Evolutionary conservation across 2,888 invertebrate genomes (phyloP).

Genomic region (Rhagonycha lutea): DNA sequence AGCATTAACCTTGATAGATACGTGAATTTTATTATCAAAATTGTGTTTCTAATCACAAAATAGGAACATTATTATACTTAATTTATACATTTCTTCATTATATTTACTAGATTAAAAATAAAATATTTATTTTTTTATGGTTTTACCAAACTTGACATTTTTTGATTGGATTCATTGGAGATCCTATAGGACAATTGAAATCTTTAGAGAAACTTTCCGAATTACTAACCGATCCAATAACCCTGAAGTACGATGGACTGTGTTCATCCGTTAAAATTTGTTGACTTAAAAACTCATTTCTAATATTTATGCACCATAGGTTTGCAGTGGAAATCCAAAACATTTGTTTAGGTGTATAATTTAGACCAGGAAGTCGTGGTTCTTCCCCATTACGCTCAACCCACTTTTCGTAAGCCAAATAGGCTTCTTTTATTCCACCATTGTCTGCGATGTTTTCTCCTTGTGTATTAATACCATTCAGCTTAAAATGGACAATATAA

Average conservation of each 20-base stretch:
- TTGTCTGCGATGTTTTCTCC: slow-evolving; percentile 93
- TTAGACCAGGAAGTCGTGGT: slow-evolving; percentile 19
- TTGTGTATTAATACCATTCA: slow-evolving; percentile 67
- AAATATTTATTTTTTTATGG: background rate
- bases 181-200: slow-evolving; percentile 58
- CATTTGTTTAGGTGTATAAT: slow-evolving; percentile 47
- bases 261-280: slow-evolving; percentile 40
- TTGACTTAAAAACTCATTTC: slow-evolving; percentile 16
- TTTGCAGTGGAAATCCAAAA: slow-evolving; percentile 72
- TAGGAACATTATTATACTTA: too few relatives aligned
- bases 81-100: background rate
- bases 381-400: slow-evolving; percentile 14
- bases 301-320: slow-evolving; percentile 61
- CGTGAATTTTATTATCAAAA: too few relatives aligned
- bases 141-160: slow-evolving; percentile 52
- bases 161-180: slow-evolving; percentile 60
- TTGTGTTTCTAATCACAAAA: too few relatives aligned
- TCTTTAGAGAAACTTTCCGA: slow-evolving; percentile 59
- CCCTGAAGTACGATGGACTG: slow-evolving; percentile 53
- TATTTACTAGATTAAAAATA: background rate
- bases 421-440: slow-evolving; percentile 86
- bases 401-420: slow-evolving; percentile 61
- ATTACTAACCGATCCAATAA: slow-evolving; percentile 61
- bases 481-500: background rate
- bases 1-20: too few relatives aligned